Base-by-base conservation (phyloP, 2,113 vertebrate species). In the Tinamus guttatus region DNA sequence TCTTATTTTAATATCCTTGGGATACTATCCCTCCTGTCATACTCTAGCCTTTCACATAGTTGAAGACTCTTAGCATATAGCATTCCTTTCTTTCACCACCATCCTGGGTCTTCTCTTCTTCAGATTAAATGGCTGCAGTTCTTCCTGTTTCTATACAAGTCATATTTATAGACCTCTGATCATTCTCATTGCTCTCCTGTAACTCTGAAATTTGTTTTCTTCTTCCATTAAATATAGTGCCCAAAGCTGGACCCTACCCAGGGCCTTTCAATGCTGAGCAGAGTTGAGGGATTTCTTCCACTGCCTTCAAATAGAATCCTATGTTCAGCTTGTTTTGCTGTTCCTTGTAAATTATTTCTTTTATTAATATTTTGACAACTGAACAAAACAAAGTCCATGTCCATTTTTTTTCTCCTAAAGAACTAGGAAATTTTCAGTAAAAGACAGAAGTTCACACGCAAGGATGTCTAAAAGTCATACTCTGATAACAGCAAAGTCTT, bases 321-420 rank as follows among this genome's bases (percentile, higher is more conserved):
- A 13, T n/a, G n/a, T 62, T 91, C 8, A 28, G 2, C 1, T 30
- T 88, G 81, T 88, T 84, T 81, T 49, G 62, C 24, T 65, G 3
- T 77, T 91, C 36, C 30, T 79, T 49, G 49, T 54, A 87, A 93
- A 59, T 54, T 0, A 41, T 62, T 94, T 83, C 24, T 83, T 81
- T 75, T 19, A 34, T 87, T 91, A 40, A 40, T 64, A 60, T 94
- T 96, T 71, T 88, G 82, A 81, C 51, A 93, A 81, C 12, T 22
- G 68, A 87, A 32, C 28, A 63, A 85, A 81, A 40, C 11, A 83
- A 85, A 77, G 85, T 58, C 19, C 9, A 4, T 17, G 24, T 74
- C 41, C 5, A 7, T 93, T 85, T 27, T 65, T 87, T 91, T 87
- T 63, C 27, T 93, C 15, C 36, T 56, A 7, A 87, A 91, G 56